Conservation (phyloP, 2,797 vertebrate species). For the Tokudaia muenninki region DNA sequence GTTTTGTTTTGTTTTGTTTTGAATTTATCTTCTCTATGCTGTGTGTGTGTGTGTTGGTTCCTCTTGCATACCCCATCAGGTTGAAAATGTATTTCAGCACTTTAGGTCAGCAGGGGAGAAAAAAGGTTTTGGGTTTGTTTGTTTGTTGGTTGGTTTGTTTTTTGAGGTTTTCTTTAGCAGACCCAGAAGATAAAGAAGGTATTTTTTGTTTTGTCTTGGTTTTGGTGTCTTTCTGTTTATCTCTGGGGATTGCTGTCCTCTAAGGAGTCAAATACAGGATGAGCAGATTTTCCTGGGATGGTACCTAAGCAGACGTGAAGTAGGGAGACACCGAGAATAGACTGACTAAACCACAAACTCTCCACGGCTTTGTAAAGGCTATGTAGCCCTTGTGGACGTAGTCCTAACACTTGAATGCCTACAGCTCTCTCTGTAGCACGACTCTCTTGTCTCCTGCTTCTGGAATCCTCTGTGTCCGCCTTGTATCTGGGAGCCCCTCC, state of each 20-base stretch:
- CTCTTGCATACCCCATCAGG: not conserved
- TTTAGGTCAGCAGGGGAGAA: not conserved
- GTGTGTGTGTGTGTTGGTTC: not conserved
- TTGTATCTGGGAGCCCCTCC: not conserved
- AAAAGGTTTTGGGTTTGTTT: not conserved
- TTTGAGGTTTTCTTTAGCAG: not conserved
- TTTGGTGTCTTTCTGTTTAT: not conserved
- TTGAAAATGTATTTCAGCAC: slow-evolving; percentile 18
- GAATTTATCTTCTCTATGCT: not conserved
- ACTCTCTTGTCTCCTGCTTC: not conserved
- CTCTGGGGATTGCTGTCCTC: not conserved
- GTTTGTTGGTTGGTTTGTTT: no score
- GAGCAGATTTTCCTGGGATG: slow-evolving; percentile 34
- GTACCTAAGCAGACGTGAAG: slow-evolving; percentile 27
- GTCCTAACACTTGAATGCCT: slow-evolving; percentile 26
- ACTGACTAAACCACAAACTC: slow-evolving; percentile 24
- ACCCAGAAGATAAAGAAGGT: not conserved
- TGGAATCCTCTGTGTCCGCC: not conserved
- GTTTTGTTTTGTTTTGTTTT: not conserved
- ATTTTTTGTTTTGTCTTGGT: not conserved
- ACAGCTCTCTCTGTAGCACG: not conserved
- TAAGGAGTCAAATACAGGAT: slow-evolving; percentile 15
- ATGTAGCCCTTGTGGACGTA: not conserved
- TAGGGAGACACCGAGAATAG: not conserved
- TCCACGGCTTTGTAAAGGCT: not conserved